phyloP scores from a whole-genome alignment of 2,888 invertebrate species.

The Chaetoderma sp. region DNA sequence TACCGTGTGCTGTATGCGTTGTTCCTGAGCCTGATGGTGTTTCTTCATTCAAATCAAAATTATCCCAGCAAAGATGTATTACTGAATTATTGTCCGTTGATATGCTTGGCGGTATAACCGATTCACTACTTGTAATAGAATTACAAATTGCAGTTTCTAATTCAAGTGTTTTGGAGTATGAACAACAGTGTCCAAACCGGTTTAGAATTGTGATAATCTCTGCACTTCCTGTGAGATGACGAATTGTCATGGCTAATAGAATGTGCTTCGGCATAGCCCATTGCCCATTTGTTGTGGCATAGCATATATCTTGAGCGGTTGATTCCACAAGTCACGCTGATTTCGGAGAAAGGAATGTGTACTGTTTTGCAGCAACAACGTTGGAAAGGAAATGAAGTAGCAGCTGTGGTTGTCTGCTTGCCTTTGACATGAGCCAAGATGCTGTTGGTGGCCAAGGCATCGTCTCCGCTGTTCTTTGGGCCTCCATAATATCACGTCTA shows the following conservation, averaged over 20 bases:
- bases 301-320: conserved; percentile 23
- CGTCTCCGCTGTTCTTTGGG: not conserved
- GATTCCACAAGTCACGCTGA: conserved; percentile 12
- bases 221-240: conserved; percentile 35
- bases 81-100: conserved; percentile 22
- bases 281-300: conserved; percentile 25
- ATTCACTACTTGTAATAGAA: not conserved
- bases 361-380: conserved; percentile 9
- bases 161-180: conserved; percentile 21
- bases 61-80: conserved; percentile 33
- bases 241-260: conserved; percentile 25
- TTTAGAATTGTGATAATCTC: conserved; percentile 32
- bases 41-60: conserved; percentile 35
- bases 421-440: not conserved
- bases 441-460: conserved; percentile 19
- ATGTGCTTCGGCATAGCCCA: conserved; percentile 32
- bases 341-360: not conserved
- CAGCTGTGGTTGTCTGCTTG: conserved; percentile 7
- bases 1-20: conserved; percentile 30
- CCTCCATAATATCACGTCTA: conserved; percentile 16
- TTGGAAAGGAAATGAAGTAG: not conserved
- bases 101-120: conserved; percentile 23
- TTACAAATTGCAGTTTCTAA: conserved; percentile 36
- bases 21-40: conserved; percentile 29
- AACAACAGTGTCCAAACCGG: conserved; percentile 26